phyloP scores from a whole-genome alignment of 2,888 invertebrate species.

The Proisotoma minuta region DNA sequence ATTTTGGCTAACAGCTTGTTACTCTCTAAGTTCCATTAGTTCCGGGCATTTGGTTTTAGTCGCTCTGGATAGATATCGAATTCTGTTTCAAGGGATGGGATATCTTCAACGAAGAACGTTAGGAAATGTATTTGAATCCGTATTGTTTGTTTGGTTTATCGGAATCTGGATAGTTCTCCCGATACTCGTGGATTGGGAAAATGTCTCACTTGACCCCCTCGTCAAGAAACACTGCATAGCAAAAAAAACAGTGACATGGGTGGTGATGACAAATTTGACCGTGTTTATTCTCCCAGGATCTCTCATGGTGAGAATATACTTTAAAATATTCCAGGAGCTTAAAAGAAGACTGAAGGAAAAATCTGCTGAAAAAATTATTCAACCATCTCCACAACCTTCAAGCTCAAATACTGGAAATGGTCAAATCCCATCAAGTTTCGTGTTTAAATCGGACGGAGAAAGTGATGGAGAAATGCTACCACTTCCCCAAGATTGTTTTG shows the following conservation, averaged over 20 bases:
- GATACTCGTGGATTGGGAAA: slow-evolving; percentile 59
- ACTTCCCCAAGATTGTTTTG: neutral
- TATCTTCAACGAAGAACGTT: neutral
- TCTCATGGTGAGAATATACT: slow-evolving; percentile 91
- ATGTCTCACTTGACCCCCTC: neutral
- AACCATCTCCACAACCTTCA: no score
- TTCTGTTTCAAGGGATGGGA: slow-evolving; percentile 27
- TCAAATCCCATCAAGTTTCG: neutral
- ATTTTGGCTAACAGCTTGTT: slow-evolving; percentile 29
- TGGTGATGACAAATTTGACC: slow-evolving; percentile 84
- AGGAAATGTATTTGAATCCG: slow-evolving; percentile 49
- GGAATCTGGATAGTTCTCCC: slow-evolving; percentile 77
- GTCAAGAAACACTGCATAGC: slow-evolving; percentile 51
- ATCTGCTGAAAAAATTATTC: no score
- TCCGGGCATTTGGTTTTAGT: slow-evolving; percentile 40
- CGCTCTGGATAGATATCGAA: slow-evolving; percentile 39
- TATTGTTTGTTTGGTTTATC: slow-evolving; percentile 79
- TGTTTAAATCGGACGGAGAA: neutral
- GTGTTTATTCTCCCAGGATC: slow-evolving; percentile 90
- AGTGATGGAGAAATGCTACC: neutral
- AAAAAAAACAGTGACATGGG: slow-evolving; percentile 80
- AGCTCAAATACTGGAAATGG: neutral
- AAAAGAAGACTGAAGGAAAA: slow-evolving; percentile 74
- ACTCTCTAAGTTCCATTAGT: slow-evolving; percentile 32
- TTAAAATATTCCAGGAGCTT: slow-evolving; percentile 91